Evolutionary conservation across 2,888 invertebrate species (phyloP), one percentile per base, ranked within the genome.

Genomic region (Muscina levida): DNA sequence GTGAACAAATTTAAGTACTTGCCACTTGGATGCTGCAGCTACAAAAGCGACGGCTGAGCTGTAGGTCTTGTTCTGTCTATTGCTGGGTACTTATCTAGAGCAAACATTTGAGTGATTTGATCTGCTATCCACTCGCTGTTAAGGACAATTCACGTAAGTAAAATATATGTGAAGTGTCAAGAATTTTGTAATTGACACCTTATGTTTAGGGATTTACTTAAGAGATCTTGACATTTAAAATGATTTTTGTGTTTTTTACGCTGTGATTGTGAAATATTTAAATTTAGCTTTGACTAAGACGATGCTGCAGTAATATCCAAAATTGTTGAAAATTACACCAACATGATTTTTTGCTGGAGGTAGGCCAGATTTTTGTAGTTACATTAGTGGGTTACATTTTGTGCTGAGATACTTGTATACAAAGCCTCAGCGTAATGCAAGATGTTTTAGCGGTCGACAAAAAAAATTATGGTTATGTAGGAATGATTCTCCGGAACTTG

Each of bases 1-100:
- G 42, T 42, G 22, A 22, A 22, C 42, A 62, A n/a, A n/a, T n/a
- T n/a, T n/a, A n/a, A 62, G 62, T 19, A 22, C 62, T 62, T 42
- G 39, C 22, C 62, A 62, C 22, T 22, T 62, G 19, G 26, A 22
- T 56, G 51, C 8, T 51, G 17, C 37, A 10, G 37, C 11, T 39
- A 4, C 17, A 17, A n/a, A n/a, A n/a, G n/a, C n/a, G n/a, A n/a
- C n/a, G n/a, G n/a, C n/a, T 59, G 37, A 39, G 15, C 39, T n/a
- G n/a, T n/a, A n/a, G n/a, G 8, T 56, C 11, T 13, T 56, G 19
- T 19, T 53, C 24, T 22, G 24, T 5, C n/a, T 46, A 13, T 26
- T 26, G 53, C n/a, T n/a, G n/a, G n/a, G n/a, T 8, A 11, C 8
- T 26, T 53, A 26, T 53, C 22, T 22, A 31, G 37, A 37, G 4